Evolutionary conservation across 2,797 vertebrate species (phyloP), one percentile per base, ranked within the genome.

Genomic region (Babyrousa celebensis): DNA sequence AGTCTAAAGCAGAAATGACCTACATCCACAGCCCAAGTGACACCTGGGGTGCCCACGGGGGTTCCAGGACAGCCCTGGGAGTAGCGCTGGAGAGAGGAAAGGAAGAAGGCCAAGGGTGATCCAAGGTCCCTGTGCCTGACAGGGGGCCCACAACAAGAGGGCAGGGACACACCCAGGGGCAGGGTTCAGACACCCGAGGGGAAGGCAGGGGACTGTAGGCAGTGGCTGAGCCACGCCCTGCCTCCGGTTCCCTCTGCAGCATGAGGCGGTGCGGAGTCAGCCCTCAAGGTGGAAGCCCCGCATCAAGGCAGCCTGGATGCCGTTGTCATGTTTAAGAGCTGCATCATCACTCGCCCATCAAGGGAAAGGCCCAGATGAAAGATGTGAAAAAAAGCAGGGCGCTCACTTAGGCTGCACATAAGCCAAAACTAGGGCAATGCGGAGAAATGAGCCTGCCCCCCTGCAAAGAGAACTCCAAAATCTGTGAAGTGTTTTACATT

Each of bases 151-250:
- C 0, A 1, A 12, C 29, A 20, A 12, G 2, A 18, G 29, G 36
- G 10, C 48, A 1, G 14, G 4, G 43, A 52, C 27, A 4, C 1
- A 0, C 60, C 62, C 0, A 0, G 10, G 27, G 27, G 25, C 52
- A 29, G 32, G 29, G 32, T 36, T 14, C 65, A 48, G 78, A 68
- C n/a, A 78, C 7, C 21, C 11, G 0, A 6, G 15, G 20, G 32
- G 14, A 20, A 7, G 58, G 62, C 21, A 6, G 52, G 85, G 5
- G 52, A 16, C 3, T 1, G 5, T 32, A 7, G 3, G 52, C 9
- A 3, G 40, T 5, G 16, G 17, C 87, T 7, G 18, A 12, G 71
- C 14, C 52, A 3, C 36, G 29, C 68, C 0, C 15, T 6, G 56
- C 68, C 54, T 60, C 77, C 15, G 54, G 58, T 79, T 58, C n/a